Evolutionary conservation across 1,140 invertebrate species (phyloP).

Genomic region (Charaxes varanes): DNA sequence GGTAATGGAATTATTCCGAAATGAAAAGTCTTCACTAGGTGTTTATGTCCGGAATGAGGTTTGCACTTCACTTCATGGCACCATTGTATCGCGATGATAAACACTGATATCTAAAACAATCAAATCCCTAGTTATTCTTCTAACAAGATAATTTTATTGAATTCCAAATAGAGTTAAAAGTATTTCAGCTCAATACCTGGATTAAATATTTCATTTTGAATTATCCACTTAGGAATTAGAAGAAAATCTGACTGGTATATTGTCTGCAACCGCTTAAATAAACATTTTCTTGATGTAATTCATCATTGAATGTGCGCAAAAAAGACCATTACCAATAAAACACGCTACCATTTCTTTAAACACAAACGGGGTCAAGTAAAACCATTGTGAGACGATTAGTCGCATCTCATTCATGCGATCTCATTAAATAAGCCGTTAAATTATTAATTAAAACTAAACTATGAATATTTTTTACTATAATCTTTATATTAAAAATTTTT

Average conservation of each 20-base stretch:
- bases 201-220: constrained; percentile 21
- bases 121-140: constrained; percentile 3
- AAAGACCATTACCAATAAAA: constrained; percentile 12
- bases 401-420: neutral
- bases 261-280: constrained; percentile 19
- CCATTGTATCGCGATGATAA: constrained; percentile 22
- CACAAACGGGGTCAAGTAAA: constrained; percentile 18
- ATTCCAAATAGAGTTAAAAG: constrained; percentile 1
- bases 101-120: constrained; percentile 18
- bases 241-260: constrained; percentile 15
- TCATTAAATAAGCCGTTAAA: neutral
- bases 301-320: constrained; percentile 4
- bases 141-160: constrained; percentile 3
- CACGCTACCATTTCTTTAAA: constrained; percentile 18
- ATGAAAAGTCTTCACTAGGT: constrained; percentile 33
- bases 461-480: neutral
- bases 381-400: constrained; percentile 7
- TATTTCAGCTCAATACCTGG: constrained; percentile 18
- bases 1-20: constrained; percentile 33
- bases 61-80: constrained; percentile 12
- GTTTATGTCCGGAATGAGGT: constrained; percentile 20
- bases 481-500: no score
- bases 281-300: constrained; percentile 15
- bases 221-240: constrained; percentile 12
- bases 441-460: neutral